Evolutionary conservation across 2,888 invertebrate genomes (phyloP).

Genomic region (Unio pictorum): DNA sequence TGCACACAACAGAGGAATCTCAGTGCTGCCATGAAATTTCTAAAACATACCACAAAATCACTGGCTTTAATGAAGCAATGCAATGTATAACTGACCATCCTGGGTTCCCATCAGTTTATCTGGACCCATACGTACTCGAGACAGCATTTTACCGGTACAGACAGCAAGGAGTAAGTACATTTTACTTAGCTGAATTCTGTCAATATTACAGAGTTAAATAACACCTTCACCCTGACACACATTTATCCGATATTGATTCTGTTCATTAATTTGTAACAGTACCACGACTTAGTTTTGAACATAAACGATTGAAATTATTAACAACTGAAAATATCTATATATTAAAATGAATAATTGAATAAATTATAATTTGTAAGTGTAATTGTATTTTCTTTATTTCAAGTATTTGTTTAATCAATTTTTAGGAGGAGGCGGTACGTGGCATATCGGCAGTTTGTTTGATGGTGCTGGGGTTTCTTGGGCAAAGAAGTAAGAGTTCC

Average conservation of each 20-base stretch:
- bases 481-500: slow-evolving; percentile 4
- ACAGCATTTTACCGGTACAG: slow-evolving; percentile 13
- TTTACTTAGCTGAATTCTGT: too few species aligned
- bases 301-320: too few species aligned
- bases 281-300: too few species aligned
- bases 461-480: slow-evolving; percentile 7
- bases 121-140: slow-evolving; percentile 12
- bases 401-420: neutral
- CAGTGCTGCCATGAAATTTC: slow-evolving; percentile 3
- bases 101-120: slow-evolving; percentile 14
- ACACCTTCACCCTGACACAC: too few species aligned
- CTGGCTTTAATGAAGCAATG: neutral
- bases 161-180: slow-evolving; percentile 8
- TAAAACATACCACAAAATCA: neutral
- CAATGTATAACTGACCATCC: slow-evolving; percentile 9
- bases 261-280: too few species aligned
- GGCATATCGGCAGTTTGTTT: slow-evolving; percentile 4
- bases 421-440: neutral
- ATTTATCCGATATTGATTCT: too few species aligned
- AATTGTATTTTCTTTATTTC: too few species aligned
- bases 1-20: slow-evolving; percentile 4
- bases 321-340: too few species aligned
- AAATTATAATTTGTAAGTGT: too few species aligned
- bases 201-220: too few species aligned
- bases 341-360: too few species aligned